phyloP scores from a whole-genome alignment of 2,888 invertebrate genomes.

The Limnephilus auricula region DNA sequence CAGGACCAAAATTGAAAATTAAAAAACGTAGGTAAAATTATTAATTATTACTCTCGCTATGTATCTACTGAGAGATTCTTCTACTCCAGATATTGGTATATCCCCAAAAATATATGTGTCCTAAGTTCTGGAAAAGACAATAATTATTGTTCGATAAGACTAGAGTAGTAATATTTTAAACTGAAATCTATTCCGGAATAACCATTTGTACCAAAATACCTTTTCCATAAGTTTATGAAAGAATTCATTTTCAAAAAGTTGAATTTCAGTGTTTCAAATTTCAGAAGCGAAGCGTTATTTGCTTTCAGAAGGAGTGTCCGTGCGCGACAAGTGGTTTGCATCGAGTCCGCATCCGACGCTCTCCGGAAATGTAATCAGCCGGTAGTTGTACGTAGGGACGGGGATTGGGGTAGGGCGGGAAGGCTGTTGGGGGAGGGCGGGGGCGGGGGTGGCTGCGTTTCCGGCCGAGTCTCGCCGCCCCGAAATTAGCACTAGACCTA shows the following conservation, averaged over 20 bases:
- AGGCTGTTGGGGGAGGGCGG: neutral
- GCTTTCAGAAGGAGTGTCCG: slow-evolving; percentile 25
- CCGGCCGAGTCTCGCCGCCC: slow-evolving; percentile 15
- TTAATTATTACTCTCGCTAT: too few relatives aligned
- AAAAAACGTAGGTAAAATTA: neutral
- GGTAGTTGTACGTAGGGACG: neutral
- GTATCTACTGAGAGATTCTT: too few relatives aligned
- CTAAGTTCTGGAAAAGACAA: too few relatives aligned
- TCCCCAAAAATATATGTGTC: too few relatives aligned
- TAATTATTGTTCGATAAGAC: too few relatives aligned
- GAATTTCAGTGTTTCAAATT: neutral
- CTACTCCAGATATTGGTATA: too few relatives aligned
- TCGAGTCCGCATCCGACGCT: slow-evolving; percentile 22
- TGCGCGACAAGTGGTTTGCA: slow-evolving; percentile 40
- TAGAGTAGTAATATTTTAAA: too few relatives aligned
- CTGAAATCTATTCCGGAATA: too few relatives aligned
- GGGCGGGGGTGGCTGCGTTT: slow-evolving; percentile 21
- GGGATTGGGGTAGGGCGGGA: neutral
- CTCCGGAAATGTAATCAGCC: slow-evolving; percentile 39
- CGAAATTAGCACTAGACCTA: slow-evolving; percentile 12
- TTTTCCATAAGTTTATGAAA: neutral
- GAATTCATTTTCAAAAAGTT: neutral
- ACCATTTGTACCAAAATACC: neutral
- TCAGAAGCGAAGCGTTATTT: neutral
- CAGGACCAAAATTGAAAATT: neutral